These are phyloP conservation scores for Apotomis turbidana DNA, from an alignment of 2,888 invertebrate genomes.

Conservation along the genomic window DNA sequence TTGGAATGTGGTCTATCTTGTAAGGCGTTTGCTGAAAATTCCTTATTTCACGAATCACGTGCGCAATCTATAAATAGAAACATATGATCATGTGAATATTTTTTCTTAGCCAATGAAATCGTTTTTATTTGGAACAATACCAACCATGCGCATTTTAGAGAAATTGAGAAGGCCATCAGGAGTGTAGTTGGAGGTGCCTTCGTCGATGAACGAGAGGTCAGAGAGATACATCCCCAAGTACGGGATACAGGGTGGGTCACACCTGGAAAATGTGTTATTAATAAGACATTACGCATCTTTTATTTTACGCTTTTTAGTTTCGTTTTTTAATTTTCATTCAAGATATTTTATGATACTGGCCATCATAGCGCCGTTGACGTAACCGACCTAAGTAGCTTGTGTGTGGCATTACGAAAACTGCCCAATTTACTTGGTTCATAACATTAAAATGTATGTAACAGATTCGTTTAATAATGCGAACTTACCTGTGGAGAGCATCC, in stretches of 20 bases:
- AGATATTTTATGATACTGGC: too few relatives aligned
- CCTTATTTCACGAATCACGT: constrained; percentile 95
- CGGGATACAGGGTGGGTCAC: constrained; percentile 94
- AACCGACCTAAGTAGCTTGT: too few relatives aligned
- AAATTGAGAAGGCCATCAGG: constrained; percentile 95
- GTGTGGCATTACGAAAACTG: too few relatives aligned
- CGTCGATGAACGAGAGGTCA: constrained; percentile 96
- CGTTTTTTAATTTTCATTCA: too few relatives aligned
- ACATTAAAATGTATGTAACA: too few relatives aligned
- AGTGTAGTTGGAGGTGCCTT: constrained; percentile 95
- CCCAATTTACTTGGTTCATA: too few relatives aligned
- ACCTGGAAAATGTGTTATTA: constrained; percentile 70
- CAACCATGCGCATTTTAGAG: constrained; percentile 97
- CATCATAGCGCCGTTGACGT: too few relatives aligned
- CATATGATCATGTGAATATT: too few relatives aligned
- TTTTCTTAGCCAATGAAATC: too few relatives aligned
- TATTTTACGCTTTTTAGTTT: too few relatives aligned
- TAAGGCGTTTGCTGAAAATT: constrained; percentile 96
- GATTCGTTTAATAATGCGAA: background rate
- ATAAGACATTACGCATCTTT: too few relatives aligned
- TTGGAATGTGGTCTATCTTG: constrained; percentile 93
- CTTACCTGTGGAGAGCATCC: constrained; percentile 90
- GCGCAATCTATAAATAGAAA: constrained; percentile 88
- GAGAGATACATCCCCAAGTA: constrained; percentile 95
- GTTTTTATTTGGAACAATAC: constrained; percentile 36